Conservation (phyloP, 2,797 vertebrate genomes). For the Acrossocheilus fasciatus region DNA sequence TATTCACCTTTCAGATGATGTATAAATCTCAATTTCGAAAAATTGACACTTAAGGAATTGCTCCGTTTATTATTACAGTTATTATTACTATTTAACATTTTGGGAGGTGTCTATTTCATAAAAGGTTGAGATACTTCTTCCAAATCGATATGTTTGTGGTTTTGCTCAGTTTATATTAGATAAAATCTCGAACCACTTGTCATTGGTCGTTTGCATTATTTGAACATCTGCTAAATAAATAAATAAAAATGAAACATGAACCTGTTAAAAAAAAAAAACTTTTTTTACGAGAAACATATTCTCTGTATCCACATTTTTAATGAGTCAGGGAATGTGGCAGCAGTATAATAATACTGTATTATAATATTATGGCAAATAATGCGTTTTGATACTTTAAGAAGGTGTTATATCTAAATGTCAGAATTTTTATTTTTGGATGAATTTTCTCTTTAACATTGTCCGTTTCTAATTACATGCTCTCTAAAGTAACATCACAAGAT, state of each 20-base stretch:
- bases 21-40: no score
- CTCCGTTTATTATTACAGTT: not conserved
- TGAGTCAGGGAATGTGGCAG: not conserved
- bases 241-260: not conserved
- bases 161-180: not conserved
- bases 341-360: not conserved
- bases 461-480: conserved; percentile 10
- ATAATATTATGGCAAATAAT: not conserved
- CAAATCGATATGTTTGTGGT: not conserved
- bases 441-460: not conserved
- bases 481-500: conserved; percentile 40
- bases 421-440: not conserved
- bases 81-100: not conserved
- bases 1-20: no score
- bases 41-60: no score
- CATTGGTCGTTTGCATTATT: not conserved
- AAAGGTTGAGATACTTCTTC: no score
- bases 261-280: not conserved
- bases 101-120: not conserved
- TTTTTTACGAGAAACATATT: no score
- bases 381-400: not conserved
- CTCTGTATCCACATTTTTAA: not conserved
- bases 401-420: not conserved
- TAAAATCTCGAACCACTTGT: not conserved
- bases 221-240: not conserved